Percentiles rank a stretch among this genome's conserved stretches.
These are phyloP conservation scores for Gadopsis marmoratus DNA, from an alignment of 2,797 vertebrate genomes.

Conservation along the genomic window DNA sequence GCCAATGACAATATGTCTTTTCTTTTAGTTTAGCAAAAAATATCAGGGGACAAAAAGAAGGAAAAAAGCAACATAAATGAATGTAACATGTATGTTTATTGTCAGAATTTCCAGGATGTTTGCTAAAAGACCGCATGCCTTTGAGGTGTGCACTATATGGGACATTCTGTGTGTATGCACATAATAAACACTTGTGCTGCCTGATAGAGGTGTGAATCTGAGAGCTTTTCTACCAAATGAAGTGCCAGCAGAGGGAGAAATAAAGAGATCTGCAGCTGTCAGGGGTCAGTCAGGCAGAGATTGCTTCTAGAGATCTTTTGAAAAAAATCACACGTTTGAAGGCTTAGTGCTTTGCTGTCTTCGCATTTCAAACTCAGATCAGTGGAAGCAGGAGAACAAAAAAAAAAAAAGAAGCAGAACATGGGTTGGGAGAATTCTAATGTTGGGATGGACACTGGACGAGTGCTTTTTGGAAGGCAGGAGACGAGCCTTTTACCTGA, in stretches of 20 bases:
- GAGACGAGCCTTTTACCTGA: slow-evolving; percentile 87
- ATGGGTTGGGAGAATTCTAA: slow-evolving; percentile 89
- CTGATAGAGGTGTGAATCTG: slow-evolving; percentile 94
- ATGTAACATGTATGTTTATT: slow-evolving; percentile 13
- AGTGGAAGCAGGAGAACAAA: slow-evolving; percentile 86
- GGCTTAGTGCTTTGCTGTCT: slow-evolving; percentile 94
- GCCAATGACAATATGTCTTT: not conserved
- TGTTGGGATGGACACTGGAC: slow-evolving; percentile 90
- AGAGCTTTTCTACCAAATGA: slow-evolving; percentile 96
- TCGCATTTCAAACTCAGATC: slow-evolving; percentile 97
- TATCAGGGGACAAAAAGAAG: not conserved
- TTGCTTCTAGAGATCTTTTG: slow-evolving; percentile 98
- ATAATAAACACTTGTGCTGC: slow-evolving; percentile 93
- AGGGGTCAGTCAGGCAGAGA: slow-evolving; percentile 97
- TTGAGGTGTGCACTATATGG: slow-evolving; percentile 69
- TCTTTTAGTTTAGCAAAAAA: slow-evolving; percentile 7
- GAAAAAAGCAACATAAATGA: not conserved
- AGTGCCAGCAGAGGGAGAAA: slow-evolving; percentile 93
- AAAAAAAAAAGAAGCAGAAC: slow-evolving; percentile 72
- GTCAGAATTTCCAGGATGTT: slow-evolving; percentile 43
- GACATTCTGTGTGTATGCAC: slow-evolving; percentile 85
- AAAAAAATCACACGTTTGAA: slow-evolving; percentile 97
- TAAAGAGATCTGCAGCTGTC: slow-evolving; percentile 94
- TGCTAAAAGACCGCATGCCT: slow-evolving; percentile 58
- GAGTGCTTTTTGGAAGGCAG: slow-evolving; percentile 78